Conservation (phyloP, 2,113 vertebrate species). For the Meles meles region DNA sequence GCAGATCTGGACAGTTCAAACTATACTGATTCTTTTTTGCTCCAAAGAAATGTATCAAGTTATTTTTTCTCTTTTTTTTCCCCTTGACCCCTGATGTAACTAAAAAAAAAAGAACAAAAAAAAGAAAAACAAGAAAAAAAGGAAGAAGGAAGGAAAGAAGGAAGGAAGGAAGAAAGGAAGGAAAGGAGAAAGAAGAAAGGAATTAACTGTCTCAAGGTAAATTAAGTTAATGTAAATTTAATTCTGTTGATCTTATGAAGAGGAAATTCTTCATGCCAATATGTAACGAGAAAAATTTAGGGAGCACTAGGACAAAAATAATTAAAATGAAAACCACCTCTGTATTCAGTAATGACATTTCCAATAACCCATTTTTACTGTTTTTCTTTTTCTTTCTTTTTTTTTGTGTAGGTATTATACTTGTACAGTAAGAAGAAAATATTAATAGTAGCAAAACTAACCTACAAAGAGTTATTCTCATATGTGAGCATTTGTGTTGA, state of each 20-base stretch:
- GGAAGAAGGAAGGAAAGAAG: background rate
- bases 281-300: background rate
- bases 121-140: background rate
- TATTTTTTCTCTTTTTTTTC: background rate
- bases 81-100: background rate
- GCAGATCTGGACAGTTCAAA: background rate
- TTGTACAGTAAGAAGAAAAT: background rate
- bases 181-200: background rate
- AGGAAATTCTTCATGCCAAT: background rate
- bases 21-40: background rate
- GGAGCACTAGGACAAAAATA: background rate
- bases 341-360: background rate
- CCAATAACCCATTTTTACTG: background rate
- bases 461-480: background rate
- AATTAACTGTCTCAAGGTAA: background rate
- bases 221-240: background rate
- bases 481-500: background rate
- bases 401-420: background rate
- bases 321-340: background rate
- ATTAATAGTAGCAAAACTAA: background rate
- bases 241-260: background rate
- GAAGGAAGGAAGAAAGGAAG: too few species aligned
- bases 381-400: background rate
- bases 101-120: background rate
- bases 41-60: conserved; percentile 20